phyloP scores from a whole-genome alignment of 2,888 invertebrate genomes.

The Phymatocera aterrima region DNA sequence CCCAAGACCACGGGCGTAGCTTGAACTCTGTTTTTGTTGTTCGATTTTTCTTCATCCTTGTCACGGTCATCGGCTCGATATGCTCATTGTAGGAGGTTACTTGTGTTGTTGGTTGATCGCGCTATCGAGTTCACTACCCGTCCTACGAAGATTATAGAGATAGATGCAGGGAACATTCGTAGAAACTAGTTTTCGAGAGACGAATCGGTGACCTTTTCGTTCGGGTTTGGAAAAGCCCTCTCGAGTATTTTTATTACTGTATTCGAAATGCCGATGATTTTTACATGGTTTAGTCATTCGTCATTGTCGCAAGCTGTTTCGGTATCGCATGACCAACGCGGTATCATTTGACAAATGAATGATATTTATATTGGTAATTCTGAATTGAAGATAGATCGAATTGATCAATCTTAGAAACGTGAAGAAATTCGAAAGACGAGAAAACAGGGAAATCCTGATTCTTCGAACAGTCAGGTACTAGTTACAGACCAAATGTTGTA shows the following conservation, averaged over 20 bases:
- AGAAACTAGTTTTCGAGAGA: not conserved
- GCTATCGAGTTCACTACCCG: not conserved
- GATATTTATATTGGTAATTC: too few species aligned
- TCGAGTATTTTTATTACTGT: too few species aligned
- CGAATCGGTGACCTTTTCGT: not conserved
- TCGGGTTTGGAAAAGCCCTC: not conserved
- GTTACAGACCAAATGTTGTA: not conserved
- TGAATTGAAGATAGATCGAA: not conserved
- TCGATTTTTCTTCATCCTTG: too few species aligned
- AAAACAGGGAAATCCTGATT: not conserved
- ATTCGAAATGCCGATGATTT: too few species aligned
- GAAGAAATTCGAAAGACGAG: slow-evolving; percentile 6
- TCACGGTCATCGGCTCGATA: not conserved
- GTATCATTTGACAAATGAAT: too few species aligned
- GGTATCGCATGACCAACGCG: too few species aligned
- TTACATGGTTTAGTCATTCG: too few species aligned
- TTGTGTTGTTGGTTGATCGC: not conserved
- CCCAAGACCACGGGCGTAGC: not conserved
- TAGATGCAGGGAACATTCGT: not conserved
- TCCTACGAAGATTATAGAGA: not conserved
- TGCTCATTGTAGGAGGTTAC: not conserved
- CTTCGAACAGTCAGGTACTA: not conserved
- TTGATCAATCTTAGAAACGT: not conserved
- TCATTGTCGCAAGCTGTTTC: too few species aligned
- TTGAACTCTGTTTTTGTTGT: slow-evolving; percentile 7